These are phyloP conservation scores for Urophycis tenuis DNA, from an alignment of 2,797 vertebrate genomes.

Conservation along the genomic window DNA sequence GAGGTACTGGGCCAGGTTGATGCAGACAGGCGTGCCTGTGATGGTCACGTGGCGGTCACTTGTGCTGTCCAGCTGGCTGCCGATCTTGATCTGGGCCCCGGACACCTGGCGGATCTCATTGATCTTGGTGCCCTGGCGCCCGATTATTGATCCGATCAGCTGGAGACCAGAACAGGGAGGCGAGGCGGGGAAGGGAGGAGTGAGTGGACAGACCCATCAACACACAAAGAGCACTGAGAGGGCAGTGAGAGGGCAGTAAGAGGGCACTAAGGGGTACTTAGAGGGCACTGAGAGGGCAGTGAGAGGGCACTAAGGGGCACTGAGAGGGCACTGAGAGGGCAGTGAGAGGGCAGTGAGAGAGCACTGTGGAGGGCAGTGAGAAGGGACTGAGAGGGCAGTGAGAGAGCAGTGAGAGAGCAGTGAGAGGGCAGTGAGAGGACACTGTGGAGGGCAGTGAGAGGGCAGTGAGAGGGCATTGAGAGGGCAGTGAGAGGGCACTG, in stretches of 20 bases:
- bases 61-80: conserved; percentile 85
- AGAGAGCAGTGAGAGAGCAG: too few relatives aligned
- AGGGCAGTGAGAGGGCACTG: not conserved
- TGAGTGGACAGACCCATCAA: not conserved
- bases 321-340: not conserved
- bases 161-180: conserved; percentile 39
- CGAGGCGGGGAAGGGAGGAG: not conserved
- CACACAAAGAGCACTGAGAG: not conserved
- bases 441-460: too few relatives aligned
- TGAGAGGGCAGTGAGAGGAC: not conserved
- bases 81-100: conserved; percentile 93
- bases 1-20: conserved; percentile 95
- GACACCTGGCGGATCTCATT: conserved; percentile 96
- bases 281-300: not conserved
- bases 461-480: not conserved
- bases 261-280: too few relatives aligned
- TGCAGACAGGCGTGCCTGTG: conserved; percentile 88
- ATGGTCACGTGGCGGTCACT: conserved; percentile 86
- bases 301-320: not conserved
- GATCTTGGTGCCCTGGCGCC: conserved; percentile 93
- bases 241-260: not conserved
- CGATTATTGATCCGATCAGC: conserved; percentile 94
- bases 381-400: too few relatives aligned
- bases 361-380: too few relatives aligned
- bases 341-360: too few relatives aligned